These are phyloP conservation scores for Lytechinus variegatus DNA, from an alignment of 35 echinoderm and acorn worm genomes.

Conservation along the genomic window DNA sequence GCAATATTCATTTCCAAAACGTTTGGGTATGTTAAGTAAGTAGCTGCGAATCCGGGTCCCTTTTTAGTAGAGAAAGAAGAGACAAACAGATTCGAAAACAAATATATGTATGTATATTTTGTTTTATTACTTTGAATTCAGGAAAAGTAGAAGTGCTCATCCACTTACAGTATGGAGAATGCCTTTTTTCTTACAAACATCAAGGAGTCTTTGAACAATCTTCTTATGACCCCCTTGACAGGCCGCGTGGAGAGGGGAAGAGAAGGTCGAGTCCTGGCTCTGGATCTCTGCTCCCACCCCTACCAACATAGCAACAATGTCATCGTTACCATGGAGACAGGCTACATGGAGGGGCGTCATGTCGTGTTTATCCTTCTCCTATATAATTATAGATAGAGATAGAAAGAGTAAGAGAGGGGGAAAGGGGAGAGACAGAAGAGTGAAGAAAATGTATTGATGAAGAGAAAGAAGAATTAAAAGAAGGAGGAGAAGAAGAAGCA, in stretches of 20 bases:
- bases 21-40: too few relatives aligned
- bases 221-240: slow-evolving; percentile 22
- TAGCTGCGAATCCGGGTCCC: too few relatives aligned
- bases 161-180: slow-evolving; percentile 20
- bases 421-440: neutral
- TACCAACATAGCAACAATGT: slow-evolving; percentile 23
- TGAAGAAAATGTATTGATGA: too few relatives aligned
- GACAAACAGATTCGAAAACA: too few relatives aligned
- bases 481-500: too few relatives aligned
- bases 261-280: neutral
- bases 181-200: slow-evolving; percentile 29
- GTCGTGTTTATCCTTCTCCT: slow-evolving; percentile 29
- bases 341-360: slow-evolving; percentile 42
- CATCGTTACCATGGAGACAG: slow-evolving; percentile 44
- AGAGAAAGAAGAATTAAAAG: too few relatives aligned
- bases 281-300: slow-evolving; percentile 35
- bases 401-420: neutral
- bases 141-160: too few relatives aligned
- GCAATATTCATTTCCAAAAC: too few relatives aligned
- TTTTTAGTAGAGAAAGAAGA: too few relatives aligned
- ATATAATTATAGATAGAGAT: neutral
- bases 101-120: too few relatives aligned
- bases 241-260: slow-evolving; percentile 18
- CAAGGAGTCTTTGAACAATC: neutral
- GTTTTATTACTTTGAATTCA: too few relatives aligned